Evolutionary conservation across 2,888 invertebrate species (phyloP), one percentile per base, ranked within the genome.

Genomic region (Salpingus planirostris): DNA sequence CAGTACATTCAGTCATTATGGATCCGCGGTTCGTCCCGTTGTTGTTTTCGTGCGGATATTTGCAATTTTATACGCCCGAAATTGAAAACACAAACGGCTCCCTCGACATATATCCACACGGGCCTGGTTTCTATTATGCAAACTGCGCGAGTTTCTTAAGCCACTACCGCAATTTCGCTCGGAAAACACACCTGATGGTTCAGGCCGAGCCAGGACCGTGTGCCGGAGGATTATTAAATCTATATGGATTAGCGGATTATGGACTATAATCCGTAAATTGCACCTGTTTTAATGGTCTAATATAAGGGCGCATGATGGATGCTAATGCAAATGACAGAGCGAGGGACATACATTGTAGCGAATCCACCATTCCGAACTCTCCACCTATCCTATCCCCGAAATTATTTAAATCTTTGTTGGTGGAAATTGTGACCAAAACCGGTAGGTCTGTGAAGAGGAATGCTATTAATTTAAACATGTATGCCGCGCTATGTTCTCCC

Each of bases 111-210:
- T 39, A 31, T 34, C 26, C 30, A 39, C 38, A 33, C n/a, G n/a
- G n/a, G n/a, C n/a, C n/a, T n/a, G n/a, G 35, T 49, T 49, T 44
- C 41, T 40, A n/a, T n/a, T n/a, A 50, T 50, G 50, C 47, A 48
- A 50, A 50, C 46, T 41, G 44, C 38, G 32, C 28, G 37, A 39
- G 39, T 43, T 39, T 46, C 46, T 46, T 46, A 42, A 44, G 44
- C 46, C 42, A 36, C 28, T 32, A 31, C 37, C 27, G 43, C 46
- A 46, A 46, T 49, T 49, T 43, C 36, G 36, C 46, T 3, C 34
- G 39, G 42, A 39, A 43, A 45, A 38, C 47, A 44, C 49, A 50
- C 49, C 49, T 48, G 47, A 37, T 40, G 40, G 41, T 32, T 32
- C 5, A 10, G 5, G 18, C 8, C 8, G 5, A 5, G 18, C 5